These are phyloP conservation scores for Erebia epiphron DNA, from an alignment of 2,888 invertebrate species.

Conservation along the genomic window DNA sequence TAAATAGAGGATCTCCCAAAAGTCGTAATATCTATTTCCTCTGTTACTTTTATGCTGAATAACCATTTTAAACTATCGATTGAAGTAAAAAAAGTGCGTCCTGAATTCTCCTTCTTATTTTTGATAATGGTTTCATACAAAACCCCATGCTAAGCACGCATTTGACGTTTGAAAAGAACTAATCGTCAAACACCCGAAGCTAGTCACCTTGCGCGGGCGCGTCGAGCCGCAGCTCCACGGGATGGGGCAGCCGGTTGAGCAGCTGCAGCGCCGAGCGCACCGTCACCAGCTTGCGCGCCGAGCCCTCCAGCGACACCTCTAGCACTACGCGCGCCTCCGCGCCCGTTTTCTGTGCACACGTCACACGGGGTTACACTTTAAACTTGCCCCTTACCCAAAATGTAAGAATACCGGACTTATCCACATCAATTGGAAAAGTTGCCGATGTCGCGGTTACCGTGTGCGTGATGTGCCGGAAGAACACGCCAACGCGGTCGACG, in stretches of 20 bases:
- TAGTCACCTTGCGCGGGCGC: constrained; percentile 48
- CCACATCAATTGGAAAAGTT: not conserved
- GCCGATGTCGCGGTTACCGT: constrained; percentile 44
- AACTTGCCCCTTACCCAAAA: not conserved
- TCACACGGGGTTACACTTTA: not conserved
- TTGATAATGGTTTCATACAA: no score
- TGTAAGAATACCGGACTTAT: no score
- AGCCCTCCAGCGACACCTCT: constrained; percentile 95
- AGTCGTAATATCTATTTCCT: no score
- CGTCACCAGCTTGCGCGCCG: constrained; percentile 96
- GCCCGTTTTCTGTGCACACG: constrained; percentile 58
- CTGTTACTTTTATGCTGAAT: no score
- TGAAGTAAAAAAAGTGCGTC: no score
- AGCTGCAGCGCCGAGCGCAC: constrained; percentile 95
- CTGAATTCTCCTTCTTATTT: no score
- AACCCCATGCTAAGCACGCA: no score
- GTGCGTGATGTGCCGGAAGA: constrained; percentile 86
- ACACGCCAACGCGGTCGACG: constrained; percentile 97
- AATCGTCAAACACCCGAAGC: no score
- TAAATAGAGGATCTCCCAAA: no score
- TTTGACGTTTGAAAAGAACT: no score
- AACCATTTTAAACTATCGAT: no score
- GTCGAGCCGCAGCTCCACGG: constrained; percentile 80
- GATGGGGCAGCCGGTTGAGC: constrained; percentile 88
- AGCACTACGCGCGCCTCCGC: constrained; percentile 92